Evolutionary conservation across 2,797 vertebrate genomes (phyloP), one percentile per base, ranked within the genome.

Genomic region (Cossypha heuglini): DNA sequence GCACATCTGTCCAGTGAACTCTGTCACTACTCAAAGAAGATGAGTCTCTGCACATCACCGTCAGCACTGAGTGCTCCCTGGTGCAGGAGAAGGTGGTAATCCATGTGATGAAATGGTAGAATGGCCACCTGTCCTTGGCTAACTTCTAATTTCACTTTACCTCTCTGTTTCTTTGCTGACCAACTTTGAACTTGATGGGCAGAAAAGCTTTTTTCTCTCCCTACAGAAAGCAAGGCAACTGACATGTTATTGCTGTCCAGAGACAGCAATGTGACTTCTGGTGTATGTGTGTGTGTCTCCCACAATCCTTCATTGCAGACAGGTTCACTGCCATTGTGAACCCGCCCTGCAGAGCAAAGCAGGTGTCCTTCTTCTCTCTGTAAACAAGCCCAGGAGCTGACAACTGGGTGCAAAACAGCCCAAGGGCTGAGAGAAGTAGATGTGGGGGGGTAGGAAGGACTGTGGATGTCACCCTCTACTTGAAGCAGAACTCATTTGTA

Each of bases 301-400:
- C 77, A 51, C 52, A 87, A 61, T 96, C 95, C 96, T 98, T 98
- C 97, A 98, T 97, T 97, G 98, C 97, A 98, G 97, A 97, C 93
- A 55, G 8, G 7, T 43, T 86, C 51, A 29, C 42, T 90, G 58
- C 42, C 28, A 0, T 49, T 73, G 49, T 51, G 86, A 88, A 63
- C 13, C 20, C 38, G 9, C 31, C 10, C 28, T 48, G 62, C 31
- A 37, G 33, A 58, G 13, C 37, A 85, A 86, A 88, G 15, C 38
- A 18, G 52, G 82, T 90, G 10, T n/a, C 20, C 46, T 66, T 80
- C 24, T 28, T 81, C 51, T 3, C 3, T 55, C 43, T 64, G 11
- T 73, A 43, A 77, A 64, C 28, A 63, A 31, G 59, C 84, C 68
- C 68, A 79, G 86, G 69, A 86, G 81, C 64, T 63, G 68, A 59